These are phyloP conservation scores for Myotis planiceps DNA, from an alignment of 2,797 vertebrate genomes.

Conservation along the genomic window DNA sequence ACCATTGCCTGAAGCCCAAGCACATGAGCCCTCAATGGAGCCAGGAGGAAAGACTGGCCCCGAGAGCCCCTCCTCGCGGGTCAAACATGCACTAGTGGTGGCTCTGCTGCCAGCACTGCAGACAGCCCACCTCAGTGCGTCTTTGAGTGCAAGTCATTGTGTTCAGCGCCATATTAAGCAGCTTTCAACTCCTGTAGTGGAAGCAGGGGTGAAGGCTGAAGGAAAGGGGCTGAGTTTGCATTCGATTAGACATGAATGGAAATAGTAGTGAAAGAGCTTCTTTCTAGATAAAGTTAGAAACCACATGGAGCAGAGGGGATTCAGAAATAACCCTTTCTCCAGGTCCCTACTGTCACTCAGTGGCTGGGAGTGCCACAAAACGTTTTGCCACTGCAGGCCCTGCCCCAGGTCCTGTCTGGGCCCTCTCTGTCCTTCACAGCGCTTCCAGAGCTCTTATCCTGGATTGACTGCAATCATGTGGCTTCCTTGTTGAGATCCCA, in stretches of 20 bases:
- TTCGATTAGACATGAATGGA: background rate
- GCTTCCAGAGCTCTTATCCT: background rate
- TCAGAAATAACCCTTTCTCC: background rate
- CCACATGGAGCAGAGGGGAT: background rate
- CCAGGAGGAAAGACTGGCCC: background rate
- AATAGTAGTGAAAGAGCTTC: background rate
- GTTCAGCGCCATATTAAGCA: background rate
- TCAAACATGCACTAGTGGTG: background rate
- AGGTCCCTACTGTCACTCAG: too few species aligned
- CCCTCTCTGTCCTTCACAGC: background rate
- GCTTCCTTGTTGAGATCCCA: background rate
- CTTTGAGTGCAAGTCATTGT: background rate
- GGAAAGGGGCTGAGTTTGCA: background rate
- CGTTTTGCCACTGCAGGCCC: background rate
- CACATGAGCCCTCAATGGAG: accelerated
- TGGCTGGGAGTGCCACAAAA: background rate
- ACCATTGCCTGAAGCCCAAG: accelerated
- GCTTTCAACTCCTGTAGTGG: background rate
- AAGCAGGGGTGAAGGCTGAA: background rate
- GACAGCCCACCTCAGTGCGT: background rate
- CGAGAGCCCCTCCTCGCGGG: accelerated
- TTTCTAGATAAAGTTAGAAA: background rate
- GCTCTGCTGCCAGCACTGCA: background rate
- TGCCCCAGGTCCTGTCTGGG: background rate
- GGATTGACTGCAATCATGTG: background rate